Percentiles rank a stretch among this genome's conserved stretches.
These are phyloP conservation scores for Tortricodes alternella DNA, from an alignment of 2,888 invertebrate species.

Conservation along the genomic window DNA sequence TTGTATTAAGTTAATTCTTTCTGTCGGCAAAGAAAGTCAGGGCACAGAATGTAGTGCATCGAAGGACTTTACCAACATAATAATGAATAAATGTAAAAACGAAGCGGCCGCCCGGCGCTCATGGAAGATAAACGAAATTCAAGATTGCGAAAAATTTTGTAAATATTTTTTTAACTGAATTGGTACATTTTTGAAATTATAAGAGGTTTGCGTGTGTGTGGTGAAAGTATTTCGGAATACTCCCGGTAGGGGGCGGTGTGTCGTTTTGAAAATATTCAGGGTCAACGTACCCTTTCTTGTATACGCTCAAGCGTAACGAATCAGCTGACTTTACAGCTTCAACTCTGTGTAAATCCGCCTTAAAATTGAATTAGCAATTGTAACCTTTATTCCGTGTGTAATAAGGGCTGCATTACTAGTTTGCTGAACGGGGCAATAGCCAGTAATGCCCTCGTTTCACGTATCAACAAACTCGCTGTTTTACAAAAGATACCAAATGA, in stretches of 20 bases:
- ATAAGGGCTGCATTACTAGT: not conserved
- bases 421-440: slow-evolving; percentile 2
- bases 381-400: not conserved
- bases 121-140: slow-evolving; percentile 9
- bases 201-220: slow-evolving; percentile 38
- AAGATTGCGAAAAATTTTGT: slow-evolving; percentile 48
- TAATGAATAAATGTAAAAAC: not conserved
- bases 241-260: slow-evolving; percentile 4
- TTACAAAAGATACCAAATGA: not conserved
- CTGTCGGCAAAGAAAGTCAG: not conserved
- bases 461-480: not conserved
- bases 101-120: slow-evolving; percentile 15
- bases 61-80: not conserved
- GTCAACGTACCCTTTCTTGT: not conserved
- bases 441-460: slow-evolving; percentile 18
- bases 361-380: slow-evolving; percentile 5
- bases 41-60: not conserved
- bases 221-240: not conserved
- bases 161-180: slow-evolving; percentile 66
- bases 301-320: not conserved
- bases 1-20: not conserved
- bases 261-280: not conserved
- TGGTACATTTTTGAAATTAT: slow-evolving; percentile 52
- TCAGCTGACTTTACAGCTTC: not conserved
- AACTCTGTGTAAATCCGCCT: slow-evolving; percentile 5